Conservation (phyloP, 2,888 invertebrate species). For the Luffia ferchaultella region DNA sequence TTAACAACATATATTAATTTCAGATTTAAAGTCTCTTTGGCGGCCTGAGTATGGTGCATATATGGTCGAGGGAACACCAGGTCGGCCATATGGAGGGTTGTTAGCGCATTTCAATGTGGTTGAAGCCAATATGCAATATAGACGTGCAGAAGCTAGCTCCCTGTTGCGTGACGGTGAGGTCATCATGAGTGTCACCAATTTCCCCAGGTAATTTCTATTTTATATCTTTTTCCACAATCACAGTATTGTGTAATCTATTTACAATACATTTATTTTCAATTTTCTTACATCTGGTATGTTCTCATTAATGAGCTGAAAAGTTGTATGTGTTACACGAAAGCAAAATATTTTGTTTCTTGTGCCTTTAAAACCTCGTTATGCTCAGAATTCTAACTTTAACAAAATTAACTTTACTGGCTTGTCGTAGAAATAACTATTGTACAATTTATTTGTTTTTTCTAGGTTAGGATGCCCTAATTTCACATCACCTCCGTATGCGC, state of each 20-base stretch:
- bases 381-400: too few species aligned
- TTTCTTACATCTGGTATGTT: too few species aligned
- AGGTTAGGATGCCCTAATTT: slow-evolving; percentile 90
- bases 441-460: too few species aligned
- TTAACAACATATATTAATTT: slow-evolving; percentile 1
- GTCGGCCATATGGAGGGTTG: slow-evolving; percentile 92
- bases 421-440: too few species aligned
- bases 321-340: too few species aligned
- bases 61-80: slow-evolving; percentile 99
- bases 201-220: slow-evolving; percentile 77
- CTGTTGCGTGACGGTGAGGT: slow-evolving; percentile 81
- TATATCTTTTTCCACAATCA: too few species aligned
- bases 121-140: slow-evolving; percentile 95
- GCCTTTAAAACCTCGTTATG: too few species aligned
- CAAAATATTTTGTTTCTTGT: too few species aligned
- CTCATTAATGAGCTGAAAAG: too few species aligned
- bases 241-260: too few species aligned
- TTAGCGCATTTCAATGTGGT: slow-evolving; percentile 98
- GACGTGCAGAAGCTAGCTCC: slow-evolving; percentile 84
- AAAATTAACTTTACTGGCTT: too few species aligned
- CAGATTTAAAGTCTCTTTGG: slow-evolving; percentile 88
- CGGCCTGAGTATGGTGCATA: slow-evolving; percentile 98
- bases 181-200: slow-evolving; percentile 91
- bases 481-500: slow-evolving; percentile 75
- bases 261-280: too few species aligned